Conservation (phyloP, 2,113 vertebrate genomes). For the Brachyistius frenatus region DNA sequence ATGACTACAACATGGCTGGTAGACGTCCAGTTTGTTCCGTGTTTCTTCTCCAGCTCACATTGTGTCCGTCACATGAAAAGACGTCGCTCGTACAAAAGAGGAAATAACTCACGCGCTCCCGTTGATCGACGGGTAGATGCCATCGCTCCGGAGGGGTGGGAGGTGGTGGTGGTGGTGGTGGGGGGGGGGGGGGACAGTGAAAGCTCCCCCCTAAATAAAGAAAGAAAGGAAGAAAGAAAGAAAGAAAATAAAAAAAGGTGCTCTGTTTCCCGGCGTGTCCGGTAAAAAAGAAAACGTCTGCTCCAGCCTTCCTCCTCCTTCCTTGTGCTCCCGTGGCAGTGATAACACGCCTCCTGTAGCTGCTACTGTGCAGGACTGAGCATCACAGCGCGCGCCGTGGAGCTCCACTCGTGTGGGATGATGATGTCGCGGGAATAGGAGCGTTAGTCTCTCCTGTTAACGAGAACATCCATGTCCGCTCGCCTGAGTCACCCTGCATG, state of each 20-base stretch:
- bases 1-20: neutral
- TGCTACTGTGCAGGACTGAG: slow-evolving; percentile 70
- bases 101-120: slow-evolving; percentile 78
- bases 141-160: slow-evolving; percentile 66
- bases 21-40: slow-evolving; percentile 23
- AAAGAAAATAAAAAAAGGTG: slow-evolving; percentile 9
- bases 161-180: slow-evolving; percentile 32
- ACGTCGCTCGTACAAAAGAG: slow-evolving; percentile 8
- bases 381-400: slow-evolving; percentile 62
- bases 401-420: slow-evolving; percentile 70
- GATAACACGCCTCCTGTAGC: slow-evolving; percentile 65
- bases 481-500: slow-evolving; percentile 56
- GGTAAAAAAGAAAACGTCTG: slow-evolving; percentile 42
- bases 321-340: slow-evolving; percentile 43
- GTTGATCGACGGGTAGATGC: slow-evolving; percentile 71
- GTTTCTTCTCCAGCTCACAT: slow-evolving; percentile 1
- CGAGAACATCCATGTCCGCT: slow-evolving; percentile 63
- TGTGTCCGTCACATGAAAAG: slow-evolving; percentile 33
- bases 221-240: neutral
- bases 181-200: neutral
- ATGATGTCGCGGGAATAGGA: slow-evolving; percentile 79
- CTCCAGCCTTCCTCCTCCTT: slow-evolving; percentile 30
- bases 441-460: slow-evolving; percentile 69
- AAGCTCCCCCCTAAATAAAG: neutral
- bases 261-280: slow-evolving; percentile 47